phyloP scores from a whole-genome alignment of 2,888 invertebrate genomes.

The Orthonevra nobilis region DNA sequence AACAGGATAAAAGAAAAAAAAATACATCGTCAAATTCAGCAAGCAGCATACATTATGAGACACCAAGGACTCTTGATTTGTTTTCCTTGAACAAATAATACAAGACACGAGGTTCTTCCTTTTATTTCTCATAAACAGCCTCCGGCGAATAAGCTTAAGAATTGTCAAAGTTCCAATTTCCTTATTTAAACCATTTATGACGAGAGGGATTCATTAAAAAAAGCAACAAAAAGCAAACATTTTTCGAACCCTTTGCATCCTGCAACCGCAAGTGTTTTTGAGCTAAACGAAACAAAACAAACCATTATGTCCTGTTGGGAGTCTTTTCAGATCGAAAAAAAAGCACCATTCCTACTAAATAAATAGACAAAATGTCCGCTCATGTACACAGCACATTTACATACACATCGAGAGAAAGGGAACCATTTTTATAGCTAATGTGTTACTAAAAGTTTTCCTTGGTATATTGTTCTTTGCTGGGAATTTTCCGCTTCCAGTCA shows the following conservation, averaged over 20 bases:
- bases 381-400: slow-evolving; percentile 11
- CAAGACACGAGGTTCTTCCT: too few relatives aligned
- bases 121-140: too few relatives aligned
- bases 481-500: neutral
- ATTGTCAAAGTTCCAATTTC: slow-evolving; percentile 6
- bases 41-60: slow-evolving; percentile 50
- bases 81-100: neutral
- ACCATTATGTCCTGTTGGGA: too few relatives aligned
- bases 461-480: slow-evolving; percentile 28
- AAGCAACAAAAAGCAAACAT: too few relatives aligned
- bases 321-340: too few relatives aligned
- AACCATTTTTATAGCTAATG: slow-evolving; percentile 53
- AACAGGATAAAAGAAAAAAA: slow-evolving; percentile 43
- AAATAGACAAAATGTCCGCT: slow-evolving; percentile 42
- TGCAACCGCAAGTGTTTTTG: too few relatives aligned
- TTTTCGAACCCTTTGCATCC: too few relatives aligned
- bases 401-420: neutral
- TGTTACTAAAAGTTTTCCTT: slow-evolving; percentile 49
- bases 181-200: slow-evolving; percentile 30
- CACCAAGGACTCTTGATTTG: slow-evolving; percentile 22
- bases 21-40: slow-evolving; percentile 47
- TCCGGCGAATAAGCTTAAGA: slow-evolving; percentile 20
- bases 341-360: slow-evolving; percentile 19
- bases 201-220: too few relatives aligned
- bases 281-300: slow-evolving; percentile 5